A percentile compares a stretch with the other conserved stretches of the same genome.
These are phyloP conservation scores for Corapipo altera DNA, from an alignment of 2,113 vertebrate species.

Conservation along the genomic window DNA sequence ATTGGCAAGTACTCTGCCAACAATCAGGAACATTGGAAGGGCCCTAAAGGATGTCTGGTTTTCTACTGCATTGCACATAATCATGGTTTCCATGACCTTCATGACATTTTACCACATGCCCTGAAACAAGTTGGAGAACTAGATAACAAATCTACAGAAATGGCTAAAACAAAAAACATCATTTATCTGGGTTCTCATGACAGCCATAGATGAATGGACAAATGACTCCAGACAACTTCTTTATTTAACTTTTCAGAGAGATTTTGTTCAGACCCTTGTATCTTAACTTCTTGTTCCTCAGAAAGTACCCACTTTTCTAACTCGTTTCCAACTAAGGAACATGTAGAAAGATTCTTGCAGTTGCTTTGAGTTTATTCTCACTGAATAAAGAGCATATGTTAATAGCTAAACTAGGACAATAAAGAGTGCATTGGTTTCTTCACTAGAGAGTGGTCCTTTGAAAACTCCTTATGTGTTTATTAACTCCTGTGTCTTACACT, in stretches of 20 bases:
- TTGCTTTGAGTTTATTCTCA: not conserved
- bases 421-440: not conserved
- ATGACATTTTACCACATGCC: not conserved
- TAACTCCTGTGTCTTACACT: not conserved
- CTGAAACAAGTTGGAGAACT: not conserved
- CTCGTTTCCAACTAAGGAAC: not conserved
- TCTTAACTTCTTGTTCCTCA: constrained; percentile 10
- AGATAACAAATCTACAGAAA: not conserved
- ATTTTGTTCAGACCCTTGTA: not conserved
- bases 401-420: not conserved
- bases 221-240: not conserved
- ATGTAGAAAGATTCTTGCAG: not conserved
- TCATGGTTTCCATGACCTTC: not conserved
- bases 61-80: not conserved
- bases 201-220: not conserved
- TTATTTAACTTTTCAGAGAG: not conserved
- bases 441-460: not conserved
- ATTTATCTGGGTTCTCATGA: constrained; percentile 2
- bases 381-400: not conserved
- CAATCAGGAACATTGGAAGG: not conserved
- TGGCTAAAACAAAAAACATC: constrained; percentile 20
- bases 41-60: not conserved
- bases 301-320: not conserved
- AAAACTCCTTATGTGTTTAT: not conserved
- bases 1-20: not conserved